Conservation (phyloP, 2,888 invertebrate species). For the Lysandra bellargus region DNA sequence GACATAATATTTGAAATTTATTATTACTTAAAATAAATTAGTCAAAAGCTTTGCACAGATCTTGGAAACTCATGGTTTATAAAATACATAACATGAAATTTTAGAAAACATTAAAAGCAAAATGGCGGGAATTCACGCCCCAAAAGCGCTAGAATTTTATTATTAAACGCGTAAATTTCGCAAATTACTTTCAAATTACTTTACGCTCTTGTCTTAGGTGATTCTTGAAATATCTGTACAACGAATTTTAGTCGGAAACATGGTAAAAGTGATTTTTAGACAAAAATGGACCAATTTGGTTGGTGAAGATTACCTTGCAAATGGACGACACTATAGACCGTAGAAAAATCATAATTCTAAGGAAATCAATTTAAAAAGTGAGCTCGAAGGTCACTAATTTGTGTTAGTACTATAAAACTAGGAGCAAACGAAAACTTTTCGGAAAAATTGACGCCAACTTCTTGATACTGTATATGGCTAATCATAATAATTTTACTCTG, state of each 20-base stretch:
- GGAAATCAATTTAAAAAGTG: too few species aligned
- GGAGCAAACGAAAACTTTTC: too few species aligned
- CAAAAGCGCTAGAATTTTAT: background rate
- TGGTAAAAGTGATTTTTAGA: background rate
- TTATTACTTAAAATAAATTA: background rate
- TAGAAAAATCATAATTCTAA: too few species aligned
- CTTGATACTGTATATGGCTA: too few species aligned
- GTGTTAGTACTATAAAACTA: too few species aligned
- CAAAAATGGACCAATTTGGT: too few species aligned
- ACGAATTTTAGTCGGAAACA: background rate
- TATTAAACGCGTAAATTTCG: background rate
- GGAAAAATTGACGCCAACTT: too few species aligned
- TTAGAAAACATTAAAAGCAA: background rate
- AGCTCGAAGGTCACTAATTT: too few species aligned
- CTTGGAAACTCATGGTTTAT: background rate
- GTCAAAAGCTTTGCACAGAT: background rate
- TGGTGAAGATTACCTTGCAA: too few species aligned
- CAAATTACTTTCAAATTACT: background rate
- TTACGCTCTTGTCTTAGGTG: constrained; percentile 3
- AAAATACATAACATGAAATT: background rate
- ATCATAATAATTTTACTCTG: too few species aligned
- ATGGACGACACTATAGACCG: too few species aligned
- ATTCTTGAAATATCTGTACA: background rate
- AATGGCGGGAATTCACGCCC: background rate
- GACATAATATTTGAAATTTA: background rate